A percentile compares a stretch with the other conserved stretches of the same genome.
phyloP scores from a whole-genome alignment of 2,888 invertebrate species.

The Criorhina ranunculi region DNA sequence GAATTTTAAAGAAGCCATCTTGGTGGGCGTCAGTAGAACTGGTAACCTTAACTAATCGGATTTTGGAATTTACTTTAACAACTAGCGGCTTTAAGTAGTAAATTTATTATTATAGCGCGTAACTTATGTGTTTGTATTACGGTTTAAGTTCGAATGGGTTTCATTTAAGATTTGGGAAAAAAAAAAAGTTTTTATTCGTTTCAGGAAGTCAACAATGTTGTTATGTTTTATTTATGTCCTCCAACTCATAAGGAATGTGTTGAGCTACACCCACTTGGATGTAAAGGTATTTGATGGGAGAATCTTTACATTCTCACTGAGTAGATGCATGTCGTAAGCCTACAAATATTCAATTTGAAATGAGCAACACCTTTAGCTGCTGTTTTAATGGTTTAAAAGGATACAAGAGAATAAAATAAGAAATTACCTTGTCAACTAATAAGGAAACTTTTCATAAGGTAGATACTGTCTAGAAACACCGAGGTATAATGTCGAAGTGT shows the following conservation, averaged over 20 bases:
- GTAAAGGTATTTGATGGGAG: too few species aligned
- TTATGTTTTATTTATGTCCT: neutral
- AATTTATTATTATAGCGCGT: slow-evolving; percentile 32
- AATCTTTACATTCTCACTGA: too few species aligned
- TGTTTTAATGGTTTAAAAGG: too few species aligned
- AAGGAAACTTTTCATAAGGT: too few species aligned
- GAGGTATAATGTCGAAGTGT: too few species aligned
- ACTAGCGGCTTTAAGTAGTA: slow-evolving; percentile 15
- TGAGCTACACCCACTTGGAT: neutral
- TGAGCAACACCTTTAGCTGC: too few species aligned
- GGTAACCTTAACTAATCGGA: slow-evolving; percentile 35
- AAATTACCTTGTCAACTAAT: too few species aligned
- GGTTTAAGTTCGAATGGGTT: slow-evolving; percentile 15
- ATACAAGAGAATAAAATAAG: too few species aligned
- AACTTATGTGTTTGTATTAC: slow-evolving; percentile 30
- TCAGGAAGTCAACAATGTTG: neutral
- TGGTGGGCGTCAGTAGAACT: slow-evolving; percentile 26
- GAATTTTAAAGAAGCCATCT: slow-evolving; percentile 31
- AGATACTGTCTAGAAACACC: too few species aligned
- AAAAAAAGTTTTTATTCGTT: neutral
- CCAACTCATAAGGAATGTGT: neutral
- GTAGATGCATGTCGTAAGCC: too few species aligned
- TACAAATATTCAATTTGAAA: too few species aligned
- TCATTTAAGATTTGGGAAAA: neutral
- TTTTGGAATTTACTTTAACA: slow-evolving; percentile 9